phyloP scores from a whole-genome alignment of 1,140 invertebrate genomes.

The Drosophila athabasca region DNA sequence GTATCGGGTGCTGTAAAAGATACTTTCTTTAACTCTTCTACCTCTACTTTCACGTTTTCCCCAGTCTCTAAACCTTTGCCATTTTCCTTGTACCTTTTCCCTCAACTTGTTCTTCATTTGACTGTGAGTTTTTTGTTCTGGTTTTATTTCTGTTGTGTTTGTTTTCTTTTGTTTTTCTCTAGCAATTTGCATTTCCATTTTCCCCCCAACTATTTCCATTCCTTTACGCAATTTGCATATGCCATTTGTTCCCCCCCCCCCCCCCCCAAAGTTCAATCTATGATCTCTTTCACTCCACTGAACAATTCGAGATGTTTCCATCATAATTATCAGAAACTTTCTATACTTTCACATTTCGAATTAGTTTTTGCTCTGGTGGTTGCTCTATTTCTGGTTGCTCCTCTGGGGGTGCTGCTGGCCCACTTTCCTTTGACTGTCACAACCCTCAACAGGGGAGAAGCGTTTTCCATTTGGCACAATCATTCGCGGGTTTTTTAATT shows the following conservation, averaged over 20 bases:
- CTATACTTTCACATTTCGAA: conserved; percentile 34
- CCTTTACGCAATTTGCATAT: conserved; percentile 42
- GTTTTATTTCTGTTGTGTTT: conserved; percentile 20
- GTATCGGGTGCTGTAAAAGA: background rate
- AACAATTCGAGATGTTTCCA: conserved; percentile 39
- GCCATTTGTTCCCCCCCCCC: background rate
- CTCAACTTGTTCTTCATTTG: conserved; percentile 32
- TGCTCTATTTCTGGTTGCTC: conserved; percentile 4
- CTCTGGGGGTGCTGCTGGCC: conserved; percentile 2
- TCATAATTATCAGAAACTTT: conserved; percentile 52
- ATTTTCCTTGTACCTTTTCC: conserved; percentile 1
- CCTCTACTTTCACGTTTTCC: conserved; percentile 16
- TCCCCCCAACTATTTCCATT: background rate
- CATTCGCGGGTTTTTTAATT: conserved; percentile 53
- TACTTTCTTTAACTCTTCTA: background rate
- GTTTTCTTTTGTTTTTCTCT: conserved; percentile 24
- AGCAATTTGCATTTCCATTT: conserved; percentile 50
- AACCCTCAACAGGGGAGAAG: background rate
- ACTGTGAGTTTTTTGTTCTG: background rate
- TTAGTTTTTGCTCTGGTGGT: conserved; percentile 19
- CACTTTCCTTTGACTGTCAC: conserved; percentile 16
- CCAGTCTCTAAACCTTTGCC: background rate
- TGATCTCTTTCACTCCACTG: conserved; percentile 30
- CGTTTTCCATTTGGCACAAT: conserved; percentile 36
- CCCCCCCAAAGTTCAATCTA: background rate